Base-by-base conservation (phyloP, 2,797 vertebrate species). In the Vireo griseus region DNA sequence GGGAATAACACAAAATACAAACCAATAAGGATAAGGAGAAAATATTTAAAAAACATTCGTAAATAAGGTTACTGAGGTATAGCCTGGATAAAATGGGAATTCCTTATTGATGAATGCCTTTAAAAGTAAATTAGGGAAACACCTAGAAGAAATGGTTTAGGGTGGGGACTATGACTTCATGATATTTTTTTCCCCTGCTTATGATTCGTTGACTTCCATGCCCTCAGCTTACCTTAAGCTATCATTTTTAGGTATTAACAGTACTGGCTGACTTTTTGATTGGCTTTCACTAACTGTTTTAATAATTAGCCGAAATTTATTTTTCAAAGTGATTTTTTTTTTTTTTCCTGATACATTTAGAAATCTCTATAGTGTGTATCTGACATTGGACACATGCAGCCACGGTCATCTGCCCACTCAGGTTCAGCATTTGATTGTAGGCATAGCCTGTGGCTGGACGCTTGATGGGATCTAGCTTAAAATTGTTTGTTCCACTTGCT, bases 141-240 rank as follows among this genome's bases (percentile, higher is more conserved):
- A 33, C 11, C 15, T 31, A 0, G 0, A 33, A 58, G n/a, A 78
- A 88, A 78, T 17, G 0, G 47, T 61, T 65, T 61, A 66, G 35
- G 35, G 39, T 18, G 11, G 7, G 7, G 4, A 37, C 16, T 42
- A 31, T 31, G 40, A 74, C 39, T 80, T 86, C 20, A 28, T 48
- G 17, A 44, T 28, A 20, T n/a, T 40, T 17, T 16, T 8, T 3
- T 0, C 25, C 8, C 8, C 4, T 4, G 0, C 10, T 59, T 37
- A 57, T 16, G 9, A 40, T 42, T 78, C 10, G 42, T 18, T 78
- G 50, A 50, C 4, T 75, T 75, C 59, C 19, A 68, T 72, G 33
- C 5, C 18, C 29, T 74, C 42, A 61, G 6, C 37, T 86, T 92
- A 54, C 9, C 13, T 59, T 47, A 62, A 81, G 8, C 5, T 57